phyloP scores from a whole-genome alignment of 2,888 invertebrate genomes.

The Cybosia mesomella region DNA sequence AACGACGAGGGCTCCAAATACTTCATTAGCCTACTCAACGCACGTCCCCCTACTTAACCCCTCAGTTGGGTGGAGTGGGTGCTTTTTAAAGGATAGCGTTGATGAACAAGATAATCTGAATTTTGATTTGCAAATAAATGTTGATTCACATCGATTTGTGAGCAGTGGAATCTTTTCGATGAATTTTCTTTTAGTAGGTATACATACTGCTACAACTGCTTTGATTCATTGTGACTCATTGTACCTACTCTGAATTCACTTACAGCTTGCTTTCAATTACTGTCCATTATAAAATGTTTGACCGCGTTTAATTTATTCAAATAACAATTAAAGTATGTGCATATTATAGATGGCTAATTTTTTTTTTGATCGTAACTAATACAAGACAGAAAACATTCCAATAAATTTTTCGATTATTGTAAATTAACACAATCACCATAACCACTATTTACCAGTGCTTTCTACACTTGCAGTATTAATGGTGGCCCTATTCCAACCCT shows the following conservation, averaged over 20 bases:
- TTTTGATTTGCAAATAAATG: conserved; percentile 49
- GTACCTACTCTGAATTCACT: background rate
- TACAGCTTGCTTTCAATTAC: background rate
- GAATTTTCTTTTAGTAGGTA: conserved; percentile 2
- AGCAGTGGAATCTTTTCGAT: background rate
- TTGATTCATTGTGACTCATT: background rate
- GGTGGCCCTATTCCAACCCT: too few species aligned
- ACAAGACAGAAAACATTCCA: too few species aligned
- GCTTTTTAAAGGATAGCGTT: conserved; percentile 46
- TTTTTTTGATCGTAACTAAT: too few species aligned
- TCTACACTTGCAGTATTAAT: too few species aligned
- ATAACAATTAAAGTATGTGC: too few species aligned
- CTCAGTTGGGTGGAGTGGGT: conserved; percentile 16
- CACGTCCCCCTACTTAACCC: conserved; percentile 40
- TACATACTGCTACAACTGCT: background rate
- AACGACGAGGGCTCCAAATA: conserved; percentile 57
- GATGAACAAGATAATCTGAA: conserved; percentile 50
- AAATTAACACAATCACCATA: too few species aligned
- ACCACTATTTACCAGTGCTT: too few species aligned
- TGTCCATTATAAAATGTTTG: background rate
- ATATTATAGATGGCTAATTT: too few species aligned
- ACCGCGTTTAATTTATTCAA: background rate
- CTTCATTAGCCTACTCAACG: conserved; percentile 71
- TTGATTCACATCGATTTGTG: conserved; percentile 14
- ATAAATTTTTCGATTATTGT: too few species aligned